phyloP scores from a whole-genome alignment of 1,140 invertebrate genomes.

The Agraylea sexmaculata region DNA sequence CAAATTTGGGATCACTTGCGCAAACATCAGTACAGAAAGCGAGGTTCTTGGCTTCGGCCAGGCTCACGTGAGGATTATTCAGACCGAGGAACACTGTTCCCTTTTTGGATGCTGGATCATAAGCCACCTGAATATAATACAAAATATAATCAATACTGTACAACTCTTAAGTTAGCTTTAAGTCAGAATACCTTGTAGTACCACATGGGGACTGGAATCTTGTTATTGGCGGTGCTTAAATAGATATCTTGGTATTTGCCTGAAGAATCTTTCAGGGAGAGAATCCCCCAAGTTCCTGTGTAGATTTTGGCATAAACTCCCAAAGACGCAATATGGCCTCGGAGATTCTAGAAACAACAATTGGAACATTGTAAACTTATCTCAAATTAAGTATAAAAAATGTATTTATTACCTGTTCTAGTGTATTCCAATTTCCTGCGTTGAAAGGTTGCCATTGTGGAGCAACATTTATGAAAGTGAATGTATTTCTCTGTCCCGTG shows the following conservation, averaged over 20 bases:
- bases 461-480: conserved; percentile 51
- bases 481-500: conserved; percentile 49
- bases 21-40: conserved; percentile 46
- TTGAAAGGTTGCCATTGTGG: conserved; percentile 57
- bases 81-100: conserved; percentile 49
- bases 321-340: conserved; percentile 27
- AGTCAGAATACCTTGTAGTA: conserved; percentile 30
- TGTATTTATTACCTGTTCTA: conserved; percentile 31
- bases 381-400: not conserved
- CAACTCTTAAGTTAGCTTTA: not conserved
- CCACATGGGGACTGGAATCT: conserved; percentile 32
- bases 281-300: conserved; percentile 33
- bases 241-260: conserved; percentile 26
- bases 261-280: conserved; percentile 26
- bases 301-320: conserved; percentile 30
- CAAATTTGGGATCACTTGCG: conserved; percentile 38
- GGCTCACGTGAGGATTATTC: conserved; percentile 49
- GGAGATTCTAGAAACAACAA: conserved; percentile 29
- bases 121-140: conserved; percentile 36
- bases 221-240: conserved; percentile 23
- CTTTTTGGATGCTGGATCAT: conserved; percentile 36
- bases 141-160: not conserved
- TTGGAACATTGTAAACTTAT: not conserved
- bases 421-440: conserved; percentile 48
- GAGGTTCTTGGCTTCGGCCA: conserved; percentile 29